Conservation (phyloP, 2,888 invertebrate genomes). For the Anthrax anthrax region DNA sequence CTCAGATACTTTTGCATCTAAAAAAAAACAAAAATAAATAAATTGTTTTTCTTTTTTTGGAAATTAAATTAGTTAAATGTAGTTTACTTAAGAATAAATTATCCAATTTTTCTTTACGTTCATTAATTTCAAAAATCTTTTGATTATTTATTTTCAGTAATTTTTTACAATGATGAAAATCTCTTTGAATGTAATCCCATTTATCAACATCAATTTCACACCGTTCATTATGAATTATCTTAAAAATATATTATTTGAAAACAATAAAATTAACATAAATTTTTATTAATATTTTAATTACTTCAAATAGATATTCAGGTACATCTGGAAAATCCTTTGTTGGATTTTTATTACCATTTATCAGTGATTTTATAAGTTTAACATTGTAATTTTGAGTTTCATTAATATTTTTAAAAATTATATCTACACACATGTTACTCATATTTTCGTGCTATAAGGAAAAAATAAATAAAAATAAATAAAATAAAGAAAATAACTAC, state of each 20-base stretch:
- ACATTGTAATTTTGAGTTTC: constrained; percentile 18
- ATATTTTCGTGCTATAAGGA: constrained; percentile 25
- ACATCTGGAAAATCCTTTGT: too few relatives aligned
- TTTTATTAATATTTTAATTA: constrained; percentile 9
- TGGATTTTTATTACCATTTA: constrained; percentile 18
- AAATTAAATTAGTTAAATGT: too few relatives aligned
- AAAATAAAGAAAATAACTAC: too few relatives aligned
- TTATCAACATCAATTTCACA: constrained; percentile 51
- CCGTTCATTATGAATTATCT: constrained; percentile 44
- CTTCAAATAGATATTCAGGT: constrained; percentile 24
- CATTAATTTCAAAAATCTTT: too few relatives aligned
- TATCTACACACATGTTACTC: constrained; percentile 19
- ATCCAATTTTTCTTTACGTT: too few relatives aligned
- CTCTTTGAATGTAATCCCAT: constrained; percentile 51
- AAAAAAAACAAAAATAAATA: constrained; percentile 7
- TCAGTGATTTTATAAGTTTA: constrained; percentile 24
- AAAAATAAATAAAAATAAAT: not conserved
- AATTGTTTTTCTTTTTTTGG: too few relatives aligned
- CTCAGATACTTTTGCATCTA: constrained; percentile 18
- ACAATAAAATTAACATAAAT: not conserved
- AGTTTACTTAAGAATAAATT: constrained; percentile 20
- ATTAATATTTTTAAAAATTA: constrained; percentile 17
- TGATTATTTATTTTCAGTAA: constrained; percentile 12
- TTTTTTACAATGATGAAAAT: constrained; percentile 26
- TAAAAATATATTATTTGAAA: not conserved